Evolutionary conservation across 1,140 invertebrate species (phyloP).

Genomic region (Orussus abietinus): DNA sequence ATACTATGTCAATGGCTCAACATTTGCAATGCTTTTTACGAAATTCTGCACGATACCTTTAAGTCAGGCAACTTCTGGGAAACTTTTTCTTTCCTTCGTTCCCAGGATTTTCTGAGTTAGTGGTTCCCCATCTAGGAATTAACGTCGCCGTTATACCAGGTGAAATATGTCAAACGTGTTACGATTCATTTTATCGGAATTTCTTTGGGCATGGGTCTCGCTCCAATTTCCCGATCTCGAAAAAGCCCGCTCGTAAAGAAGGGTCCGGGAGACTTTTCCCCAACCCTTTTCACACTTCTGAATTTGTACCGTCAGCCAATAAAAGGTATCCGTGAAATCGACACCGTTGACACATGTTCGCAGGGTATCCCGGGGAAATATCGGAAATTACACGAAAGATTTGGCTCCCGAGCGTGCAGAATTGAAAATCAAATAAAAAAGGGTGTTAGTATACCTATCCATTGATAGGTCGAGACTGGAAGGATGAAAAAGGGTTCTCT

Average conservation of each 20-base stretch:
- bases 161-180: not conserved
- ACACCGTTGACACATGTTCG: constrained; percentile 29
- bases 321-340: constrained; percentile 41
- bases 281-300: constrained; percentile 36
- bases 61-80: too few species aligned
- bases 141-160: not conserved
- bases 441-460: constrained; percentile 24
- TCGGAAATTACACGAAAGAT: constrained; percentile 50
- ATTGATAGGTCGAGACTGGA: constrained; percentile 1
- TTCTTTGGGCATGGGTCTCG: constrained; percentile 12
- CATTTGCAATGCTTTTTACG: too few species aligned
- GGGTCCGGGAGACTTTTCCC: not conserved
- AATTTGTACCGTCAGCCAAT: constrained; percentile 22
- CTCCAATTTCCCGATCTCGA: not conserved
- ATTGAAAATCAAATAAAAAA: constrained; percentile 52
- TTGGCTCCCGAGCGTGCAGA: constrained; percentile 41
- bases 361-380: constrained; percentile 27
- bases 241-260: not conserved
- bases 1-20: too few species aligned
- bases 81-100: too few species aligned
- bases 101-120: too few species aligned
- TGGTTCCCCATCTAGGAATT: too few species aligned
- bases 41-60: too few species aligned
- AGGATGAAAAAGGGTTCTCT: constrained; percentile 31
- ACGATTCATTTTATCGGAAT: not conserved